Evolutionary conservation across 2,113 vertebrate genomes (phyloP).

Genomic region (Hypomesus transpacificus): DNA sequence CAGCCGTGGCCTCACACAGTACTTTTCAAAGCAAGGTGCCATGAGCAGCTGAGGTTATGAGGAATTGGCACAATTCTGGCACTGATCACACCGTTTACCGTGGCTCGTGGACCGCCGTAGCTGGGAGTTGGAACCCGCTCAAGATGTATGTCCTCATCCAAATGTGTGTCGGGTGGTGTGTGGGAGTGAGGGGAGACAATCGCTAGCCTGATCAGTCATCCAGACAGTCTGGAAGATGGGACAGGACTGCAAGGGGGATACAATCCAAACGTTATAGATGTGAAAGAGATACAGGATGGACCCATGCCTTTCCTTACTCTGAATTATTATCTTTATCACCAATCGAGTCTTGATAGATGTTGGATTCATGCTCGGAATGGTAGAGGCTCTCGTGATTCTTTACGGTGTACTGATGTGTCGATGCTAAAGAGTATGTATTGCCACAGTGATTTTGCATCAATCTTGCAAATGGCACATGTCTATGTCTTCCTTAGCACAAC

Average conservation of each 20-base stretch:
- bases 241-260: conserved; percentile 60
- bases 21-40: conserved; percentile 64
- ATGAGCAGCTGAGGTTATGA: conserved; percentile 63
- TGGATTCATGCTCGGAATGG: conserved; percentile 23
- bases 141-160: conserved; percentile 59
- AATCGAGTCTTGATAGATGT: conserved; percentile 54
- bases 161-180: conserved; percentile 49
- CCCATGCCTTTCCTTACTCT: conserved; percentile 12
- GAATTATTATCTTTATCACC: conserved; percentile 60
- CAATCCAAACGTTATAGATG: conserved; percentile 65
- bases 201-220: conserved; percentile 68
- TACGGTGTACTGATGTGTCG: conserved; percentile 1
- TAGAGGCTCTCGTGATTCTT: not conserved
- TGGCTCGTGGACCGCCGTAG: conserved; percentile 39
- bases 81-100: conserved; percentile 68
- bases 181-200: conserved; percentile 56
- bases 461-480: no score
- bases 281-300: conserved; percentile 32
- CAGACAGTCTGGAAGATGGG: conserved; percentile 64
- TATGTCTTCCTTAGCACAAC: no score
- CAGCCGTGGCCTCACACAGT: conserved; percentile 45
- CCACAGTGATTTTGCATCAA: no score
- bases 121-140: conserved; percentile 49
- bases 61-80: conserved; percentile 63
- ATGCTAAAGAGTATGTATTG: not conserved